A percentile compares a stretch with the other conserved stretches of the same genome.
Evolutionary conservation across 2,113 vertebrate genomes (phyloP).

Genomic region (Phrynosoma blainvillii): DNA sequence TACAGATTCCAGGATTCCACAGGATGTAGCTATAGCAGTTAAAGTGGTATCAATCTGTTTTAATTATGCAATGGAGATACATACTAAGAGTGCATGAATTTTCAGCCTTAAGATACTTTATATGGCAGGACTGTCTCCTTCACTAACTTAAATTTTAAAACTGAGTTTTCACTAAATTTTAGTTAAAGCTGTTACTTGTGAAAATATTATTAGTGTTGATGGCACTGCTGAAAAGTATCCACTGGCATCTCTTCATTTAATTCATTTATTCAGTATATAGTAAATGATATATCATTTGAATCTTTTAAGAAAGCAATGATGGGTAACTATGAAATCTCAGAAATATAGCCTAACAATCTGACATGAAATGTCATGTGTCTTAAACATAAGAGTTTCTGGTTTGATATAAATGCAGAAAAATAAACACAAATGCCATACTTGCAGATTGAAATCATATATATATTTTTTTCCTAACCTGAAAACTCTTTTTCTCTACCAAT

Average conservation of each 20-base stretch:
- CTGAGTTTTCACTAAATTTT: background rate
- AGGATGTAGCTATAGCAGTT: too few species aligned
- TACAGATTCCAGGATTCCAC: too few species aligned
- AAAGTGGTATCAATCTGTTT: too few species aligned
- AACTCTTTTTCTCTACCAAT: background rate
- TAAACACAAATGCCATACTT: background rate
- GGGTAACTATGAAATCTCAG: background rate
- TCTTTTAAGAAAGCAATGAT: background rate
- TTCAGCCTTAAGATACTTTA: background rate
- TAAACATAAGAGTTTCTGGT: background rate
- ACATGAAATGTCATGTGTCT: background rate
- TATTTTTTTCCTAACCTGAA: background rate
- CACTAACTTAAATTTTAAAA: background rate
- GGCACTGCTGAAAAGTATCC: background rate
- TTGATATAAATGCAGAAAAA: background rate
- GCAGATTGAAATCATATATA: background rate
- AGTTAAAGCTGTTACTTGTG: background rate
- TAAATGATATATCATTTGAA: background rate
- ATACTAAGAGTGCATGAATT: too few species aligned
- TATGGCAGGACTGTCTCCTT: background rate
- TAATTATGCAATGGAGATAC: too few species aligned
- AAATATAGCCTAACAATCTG: background rate
- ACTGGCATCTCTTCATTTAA: background rate
- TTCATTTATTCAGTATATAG: background rate
- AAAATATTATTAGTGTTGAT: background rate